Base-by-base conservation (phyloP, 2,888 invertebrate species). In the Leptinotarsa peninsularis region DNA sequence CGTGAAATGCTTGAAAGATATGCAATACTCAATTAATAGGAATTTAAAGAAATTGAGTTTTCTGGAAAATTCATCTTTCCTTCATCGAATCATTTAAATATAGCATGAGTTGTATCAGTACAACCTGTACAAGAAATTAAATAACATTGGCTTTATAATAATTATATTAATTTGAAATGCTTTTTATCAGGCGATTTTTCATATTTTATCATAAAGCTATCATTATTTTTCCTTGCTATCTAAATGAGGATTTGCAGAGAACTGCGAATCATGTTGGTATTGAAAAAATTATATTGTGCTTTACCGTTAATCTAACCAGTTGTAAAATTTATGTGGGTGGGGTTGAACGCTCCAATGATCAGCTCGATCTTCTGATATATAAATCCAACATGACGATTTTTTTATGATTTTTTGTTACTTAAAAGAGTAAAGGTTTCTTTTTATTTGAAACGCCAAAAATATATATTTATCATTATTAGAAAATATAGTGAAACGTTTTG, bases 391-490 rank as follows among this genome's bases (percentile, higher is more conserved):
- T 86, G 86, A 86, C 84, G 83, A 82, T 85, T 86, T 85, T 43
- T 81, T 81, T 79, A 79, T 73, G 71, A 81, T 79, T 80, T 84
- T 87, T 86, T 86, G 88, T 88, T 88, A 88, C 87, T 88, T 88
- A 88, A 88, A 88, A 87, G 81, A 78, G 82, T 82, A 81, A 84
- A 86, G 84, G 85, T 87, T 87, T 87, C 86, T 85, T 87, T 87
- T 86, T 85, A 86, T 84, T 86, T 84, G 87, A 88, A 87, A 88
- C 88, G 87, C 88, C 88, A 88, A 88, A 88, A 88, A 87, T 85
- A 83, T 83, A 87, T 87, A 86, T 88, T 87, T 88, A 88, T 88
- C 85, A 83, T 80, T 77, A 81, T 83, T 85, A 87, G 85, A 84
- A 82, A 83, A 81, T 84, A 81, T 87, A 85, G 85, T 85, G 87